A percentile compares a stretch with the other conserved stretches of the same genome.
phyloP scores from a whole-genome alignment of 2,113 vertebrate species.

The Turdus rufiventris region DNA sequence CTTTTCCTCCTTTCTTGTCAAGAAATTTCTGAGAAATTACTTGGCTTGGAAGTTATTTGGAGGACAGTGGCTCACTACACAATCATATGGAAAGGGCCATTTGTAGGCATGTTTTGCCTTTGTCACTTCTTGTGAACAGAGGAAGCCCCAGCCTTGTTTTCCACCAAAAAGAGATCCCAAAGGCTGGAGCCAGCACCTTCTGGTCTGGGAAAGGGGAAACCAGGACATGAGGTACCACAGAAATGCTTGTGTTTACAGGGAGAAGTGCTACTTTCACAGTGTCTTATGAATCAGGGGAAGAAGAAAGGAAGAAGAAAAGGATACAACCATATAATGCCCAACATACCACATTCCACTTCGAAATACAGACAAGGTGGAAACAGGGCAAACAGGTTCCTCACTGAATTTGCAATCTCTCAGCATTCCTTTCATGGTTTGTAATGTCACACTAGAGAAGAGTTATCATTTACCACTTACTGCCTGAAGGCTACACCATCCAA shows the following conservation, averaged over 20 bases:
- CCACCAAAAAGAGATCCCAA: background rate
- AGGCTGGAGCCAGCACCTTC: background rate
- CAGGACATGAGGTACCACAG: background rate
- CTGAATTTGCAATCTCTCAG: constrained; percentile 10
- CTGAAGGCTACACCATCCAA: constrained; percentile 43
- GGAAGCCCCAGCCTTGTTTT: background rate
- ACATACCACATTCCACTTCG: background rate
- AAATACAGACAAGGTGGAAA: background rate
- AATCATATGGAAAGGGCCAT: background rate
- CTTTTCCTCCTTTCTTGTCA: background rate
- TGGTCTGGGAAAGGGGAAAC: background rate
- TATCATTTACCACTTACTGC: constrained; percentile 34
- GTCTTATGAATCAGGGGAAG: background rate
- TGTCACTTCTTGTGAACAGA: background rate
- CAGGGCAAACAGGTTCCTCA: background rate
- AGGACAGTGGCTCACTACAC: background rate
- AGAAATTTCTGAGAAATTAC: background rate
- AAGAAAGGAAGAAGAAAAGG: background rate
- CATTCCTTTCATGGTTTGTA: constrained; percentile 21
- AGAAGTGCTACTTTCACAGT: background rate
- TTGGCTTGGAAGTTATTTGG: background rate
- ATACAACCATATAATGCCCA: background rate
- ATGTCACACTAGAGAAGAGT: constrained; percentile 32
- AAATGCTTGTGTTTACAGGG: background rate
- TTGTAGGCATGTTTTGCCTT: background rate